Evolutionary conservation across 1,140 invertebrate species (phyloP).

Genomic region (Pseudomyrmex gracilis): DNA sequence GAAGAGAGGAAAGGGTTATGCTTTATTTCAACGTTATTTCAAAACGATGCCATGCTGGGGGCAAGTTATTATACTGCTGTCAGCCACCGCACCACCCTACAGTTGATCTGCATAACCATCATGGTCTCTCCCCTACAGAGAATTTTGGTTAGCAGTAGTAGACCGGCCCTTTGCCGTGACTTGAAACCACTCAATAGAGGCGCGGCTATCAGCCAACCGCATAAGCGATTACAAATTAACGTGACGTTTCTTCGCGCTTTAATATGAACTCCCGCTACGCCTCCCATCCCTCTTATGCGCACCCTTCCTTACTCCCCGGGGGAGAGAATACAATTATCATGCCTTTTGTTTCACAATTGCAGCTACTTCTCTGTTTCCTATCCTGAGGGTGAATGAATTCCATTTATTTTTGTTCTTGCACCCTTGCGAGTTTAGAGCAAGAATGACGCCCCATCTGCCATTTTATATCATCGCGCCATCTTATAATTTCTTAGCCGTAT

Average conservation of each 20-base stretch:
- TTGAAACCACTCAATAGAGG: constrained; percentile 74
- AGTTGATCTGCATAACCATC: constrained; percentile 82
- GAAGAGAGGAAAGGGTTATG: constrained; percentile 57
- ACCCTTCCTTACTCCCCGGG: constrained; percentile 67
- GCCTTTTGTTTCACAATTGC: constrained; percentile 83
- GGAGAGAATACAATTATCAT: constrained; percentile 81
- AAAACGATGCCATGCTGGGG: constrained; percentile 50
- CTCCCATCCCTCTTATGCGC: constrained; percentile 24
- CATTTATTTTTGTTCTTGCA: constrained; percentile 75
- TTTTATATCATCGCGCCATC: constrained; percentile 10
- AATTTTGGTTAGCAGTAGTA: constrained; percentile 10
- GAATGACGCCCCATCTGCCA: constrained; percentile 38
- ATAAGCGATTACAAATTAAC: constrained; percentile 84
- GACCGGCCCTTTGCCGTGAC: constrained; percentile 61
- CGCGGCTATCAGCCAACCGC: constrained; percentile 77
- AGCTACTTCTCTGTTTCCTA: constrained; percentile 59
- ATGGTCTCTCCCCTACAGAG: constrained; percentile 62
- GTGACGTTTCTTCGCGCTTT: constrained; percentile 78
- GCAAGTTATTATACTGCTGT: constrained; percentile 77
- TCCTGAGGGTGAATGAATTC: constrained; percentile 65
- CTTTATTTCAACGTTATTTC: constrained; percentile 67
- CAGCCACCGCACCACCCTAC: constrained; percentile 74
- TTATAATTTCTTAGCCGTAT: not conserved
- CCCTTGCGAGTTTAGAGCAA: constrained; percentile 42
- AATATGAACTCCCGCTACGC: constrained; percentile 76